phyloP scores from a whole-genome alignment of 2,888 invertebrate species.

The Theristus sp. region DNA sequence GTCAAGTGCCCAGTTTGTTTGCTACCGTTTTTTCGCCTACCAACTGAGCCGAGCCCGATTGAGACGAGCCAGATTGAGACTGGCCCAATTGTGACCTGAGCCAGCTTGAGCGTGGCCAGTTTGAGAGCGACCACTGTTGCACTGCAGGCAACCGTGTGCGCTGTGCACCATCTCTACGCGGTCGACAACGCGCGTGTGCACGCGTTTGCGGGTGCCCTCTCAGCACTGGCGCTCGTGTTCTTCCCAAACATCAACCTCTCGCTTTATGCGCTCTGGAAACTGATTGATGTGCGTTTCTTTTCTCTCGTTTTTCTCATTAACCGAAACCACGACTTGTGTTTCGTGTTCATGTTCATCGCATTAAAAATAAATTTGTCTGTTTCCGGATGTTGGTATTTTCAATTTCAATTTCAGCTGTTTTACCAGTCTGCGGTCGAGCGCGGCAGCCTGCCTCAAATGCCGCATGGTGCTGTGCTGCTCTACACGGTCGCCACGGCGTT shows the following conservation, averaged over 20 bases:
- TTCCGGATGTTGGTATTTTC: too few species aligned
- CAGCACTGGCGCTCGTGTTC: constrained; percentile 49
- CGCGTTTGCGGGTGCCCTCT: constrained; percentile 51
- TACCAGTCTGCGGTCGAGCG: constrained; percentile 49
- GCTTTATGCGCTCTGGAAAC: constrained; percentile 64
- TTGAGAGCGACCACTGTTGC: too few species aligned
- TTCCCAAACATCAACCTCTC: constrained; percentile 58
- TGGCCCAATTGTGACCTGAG: too few species aligned
- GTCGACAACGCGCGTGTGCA: constrained; percentile 44
- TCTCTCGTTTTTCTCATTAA: too few species aligned
- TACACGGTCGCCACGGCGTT: constrained; percentile 56
- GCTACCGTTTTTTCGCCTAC: too few species aligned
- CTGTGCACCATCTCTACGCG: constrained; percentile 41
- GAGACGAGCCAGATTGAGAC: too few species aligned
- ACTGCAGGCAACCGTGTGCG: constrained; percentile 47
- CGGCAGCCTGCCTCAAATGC: constrained; percentile 46
- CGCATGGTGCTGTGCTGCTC: constrained; percentile 47
- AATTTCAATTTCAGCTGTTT: constrained; percentile 43
- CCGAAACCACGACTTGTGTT: too few species aligned
- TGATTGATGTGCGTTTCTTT: constrained; percentile 50
- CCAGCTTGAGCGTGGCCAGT: too few species aligned
- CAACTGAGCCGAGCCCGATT: too few species aligned
- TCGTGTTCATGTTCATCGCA: too few species aligned
- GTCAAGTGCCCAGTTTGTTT: too few species aligned
- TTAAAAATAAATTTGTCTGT: too few species aligned